phyloP scores from a whole-genome alignment of 2,888 invertebrate species.

The Pandemis corylana region DNA sequence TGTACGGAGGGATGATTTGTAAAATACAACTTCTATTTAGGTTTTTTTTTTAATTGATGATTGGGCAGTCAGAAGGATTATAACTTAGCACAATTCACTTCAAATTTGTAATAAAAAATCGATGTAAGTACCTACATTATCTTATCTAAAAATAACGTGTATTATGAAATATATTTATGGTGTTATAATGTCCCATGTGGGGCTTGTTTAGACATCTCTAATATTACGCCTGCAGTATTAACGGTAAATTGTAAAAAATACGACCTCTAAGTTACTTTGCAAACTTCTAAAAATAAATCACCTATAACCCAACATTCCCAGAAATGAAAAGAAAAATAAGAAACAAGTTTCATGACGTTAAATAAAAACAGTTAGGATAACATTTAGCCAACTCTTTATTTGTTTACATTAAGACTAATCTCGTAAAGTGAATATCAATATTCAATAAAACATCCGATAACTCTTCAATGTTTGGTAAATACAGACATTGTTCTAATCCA shows the following conservation, averaged over 20 bases:
- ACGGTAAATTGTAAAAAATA: too few relatives aligned
- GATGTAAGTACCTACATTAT: neutral
- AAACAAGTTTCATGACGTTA: neutral
- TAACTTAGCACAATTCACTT: too few relatives aligned
- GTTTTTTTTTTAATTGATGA: too few relatives aligned
- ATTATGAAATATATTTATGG: too few relatives aligned
- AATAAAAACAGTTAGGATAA: neutral
- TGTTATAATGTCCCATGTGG: too few relatives aligned
- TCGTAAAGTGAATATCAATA: constrained; percentile 5
- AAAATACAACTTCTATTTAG: too few relatives aligned
- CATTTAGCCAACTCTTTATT: neutral
- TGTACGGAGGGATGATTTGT: neutral
- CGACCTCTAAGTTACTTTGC: too few relatives aligned
- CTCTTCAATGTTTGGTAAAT: constrained; percentile 10
- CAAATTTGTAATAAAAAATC: neutral
- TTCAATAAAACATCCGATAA: constrained; percentile 20
- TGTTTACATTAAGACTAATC: constrained; percentile 1
- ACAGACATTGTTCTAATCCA: constrained; percentile 23
- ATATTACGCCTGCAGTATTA: too few relatives aligned
- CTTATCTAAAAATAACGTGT: too few relatives aligned
- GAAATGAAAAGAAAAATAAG: neutral
- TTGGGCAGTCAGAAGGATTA: too few relatives aligned
- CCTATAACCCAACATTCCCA: neutral
- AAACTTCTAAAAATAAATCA: too few relatives aligned
- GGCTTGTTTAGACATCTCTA: too few relatives aligned